Evolutionary conservation across 2,113 vertebrate species (phyloP).

Genomic region (Arenaria interpres): DNA sequence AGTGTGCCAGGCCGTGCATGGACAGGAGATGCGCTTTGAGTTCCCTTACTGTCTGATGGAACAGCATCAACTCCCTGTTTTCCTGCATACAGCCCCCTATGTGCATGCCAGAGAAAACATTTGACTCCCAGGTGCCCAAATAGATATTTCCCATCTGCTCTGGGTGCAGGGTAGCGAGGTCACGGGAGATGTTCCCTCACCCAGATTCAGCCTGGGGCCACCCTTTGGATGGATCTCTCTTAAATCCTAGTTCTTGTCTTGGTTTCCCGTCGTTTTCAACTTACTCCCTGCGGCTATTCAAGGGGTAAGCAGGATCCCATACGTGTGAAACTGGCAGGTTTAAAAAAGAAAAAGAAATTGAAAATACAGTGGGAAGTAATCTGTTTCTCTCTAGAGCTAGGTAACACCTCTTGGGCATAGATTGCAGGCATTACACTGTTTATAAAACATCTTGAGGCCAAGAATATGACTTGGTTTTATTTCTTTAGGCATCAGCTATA

Average conservation of each 20-base stretch:
- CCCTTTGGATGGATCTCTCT: not conserved
- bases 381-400: not conserved
- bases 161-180: not conserved
- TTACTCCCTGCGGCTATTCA: not conserved
- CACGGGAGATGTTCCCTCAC: not conserved
- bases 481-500: not conserved
- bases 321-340: not conserved
- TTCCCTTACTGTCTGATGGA: not conserved
- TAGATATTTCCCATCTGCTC: not conserved
- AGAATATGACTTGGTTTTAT: conserved; percentile 2
- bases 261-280: not conserved
- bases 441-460: not conserved
- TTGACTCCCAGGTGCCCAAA: not conserved
- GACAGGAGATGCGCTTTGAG: not conserved
- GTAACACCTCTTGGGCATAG: not conserved
- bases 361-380: not conserved
- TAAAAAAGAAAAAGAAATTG: not conserved
- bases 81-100: not conserved
- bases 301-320: not conserved
- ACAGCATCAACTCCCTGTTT: not conserved
- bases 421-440: not conserved
- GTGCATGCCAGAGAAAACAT: not conserved
- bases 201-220: not conserved
- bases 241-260: not conserved
- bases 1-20: not conserved